Evolutionary conservation across 2,113 vertebrate species (phyloP).

Genomic region (Erpornis zantholeuca): DNA sequence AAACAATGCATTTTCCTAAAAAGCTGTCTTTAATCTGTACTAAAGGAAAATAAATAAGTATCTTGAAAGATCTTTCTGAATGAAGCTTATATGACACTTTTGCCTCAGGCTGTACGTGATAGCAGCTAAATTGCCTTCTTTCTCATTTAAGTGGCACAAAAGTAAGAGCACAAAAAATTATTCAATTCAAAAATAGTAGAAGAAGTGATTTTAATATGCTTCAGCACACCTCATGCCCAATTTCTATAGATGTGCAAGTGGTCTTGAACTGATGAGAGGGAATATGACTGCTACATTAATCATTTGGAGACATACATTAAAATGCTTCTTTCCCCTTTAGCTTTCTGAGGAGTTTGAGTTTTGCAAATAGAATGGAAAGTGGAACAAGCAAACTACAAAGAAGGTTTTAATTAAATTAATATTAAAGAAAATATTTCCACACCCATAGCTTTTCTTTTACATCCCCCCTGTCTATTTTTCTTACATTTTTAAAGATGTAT

Average conservation of each 20-base stretch:
- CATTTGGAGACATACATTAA: constrained; percentile 24
- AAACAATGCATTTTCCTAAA: background rate
- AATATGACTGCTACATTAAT: constrained; percentile 60
- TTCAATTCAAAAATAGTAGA: background rate
- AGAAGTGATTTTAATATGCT: constrained; percentile 45
- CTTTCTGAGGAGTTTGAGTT: background rate
- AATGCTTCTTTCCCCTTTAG: constrained; percentile 18
- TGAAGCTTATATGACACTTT: background rate
- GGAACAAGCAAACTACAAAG: background rate
- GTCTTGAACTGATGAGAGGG: constrained; percentile 48
- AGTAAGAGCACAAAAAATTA: constrained; percentile 1
- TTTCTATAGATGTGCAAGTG: constrained; percentile 34
- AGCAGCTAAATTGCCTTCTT: constrained; percentile 22
- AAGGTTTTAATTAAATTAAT: background rate
- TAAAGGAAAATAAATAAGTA: constrained; percentile 20
- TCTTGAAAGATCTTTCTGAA: constrained; percentile 3
- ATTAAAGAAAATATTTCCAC: background rate
- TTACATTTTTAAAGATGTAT: background rate
- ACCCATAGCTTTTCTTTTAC: background rate
- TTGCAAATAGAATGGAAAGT: background rate
- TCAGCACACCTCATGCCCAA: background rate
- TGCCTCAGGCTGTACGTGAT: background rate
- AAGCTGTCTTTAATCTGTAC: background rate
- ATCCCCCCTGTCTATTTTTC: background rate
- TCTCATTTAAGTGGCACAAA: constrained; percentile 37